These are phyloP conservation scores for Dendronephthya gigantea DNA, from an alignment of 64 coral and sea anemone species.

Conservation along the genomic window DNA sequence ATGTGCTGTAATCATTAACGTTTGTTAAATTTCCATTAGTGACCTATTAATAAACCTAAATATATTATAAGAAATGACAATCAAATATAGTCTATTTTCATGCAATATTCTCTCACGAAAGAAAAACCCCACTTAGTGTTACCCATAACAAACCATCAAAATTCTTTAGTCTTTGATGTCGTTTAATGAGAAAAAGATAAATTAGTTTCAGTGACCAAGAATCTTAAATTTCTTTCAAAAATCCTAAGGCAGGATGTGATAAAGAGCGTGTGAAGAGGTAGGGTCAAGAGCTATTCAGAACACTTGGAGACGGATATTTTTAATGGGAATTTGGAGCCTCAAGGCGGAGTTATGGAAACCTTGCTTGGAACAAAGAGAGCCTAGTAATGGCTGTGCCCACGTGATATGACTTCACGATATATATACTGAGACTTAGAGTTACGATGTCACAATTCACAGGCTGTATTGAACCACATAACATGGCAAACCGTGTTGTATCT, in stretches of 20 bases:
- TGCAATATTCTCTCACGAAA: background rate
- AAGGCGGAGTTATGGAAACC: background rate
- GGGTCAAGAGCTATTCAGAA: background rate
- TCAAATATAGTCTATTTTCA: too few relatives aligned
- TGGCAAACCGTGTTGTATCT: background rate
- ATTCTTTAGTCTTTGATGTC: background rate
- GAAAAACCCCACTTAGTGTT: background rate
- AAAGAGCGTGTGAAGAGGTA: background rate
- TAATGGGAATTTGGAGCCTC: background rate
- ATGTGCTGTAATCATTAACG: too few relatives aligned
- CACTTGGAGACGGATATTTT: background rate
- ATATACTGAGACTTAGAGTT: background rate
- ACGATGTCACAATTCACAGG: background rate
- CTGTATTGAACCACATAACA: background rate
- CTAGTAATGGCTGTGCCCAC: background rate
- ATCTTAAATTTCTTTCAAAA: background rate
- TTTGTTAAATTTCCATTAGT: too few relatives aligned
- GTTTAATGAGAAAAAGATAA: background rate
- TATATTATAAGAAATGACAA: too few relatives aligned
- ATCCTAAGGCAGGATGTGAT: background rate
- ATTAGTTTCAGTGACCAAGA: background rate
- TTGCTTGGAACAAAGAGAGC: background rate
- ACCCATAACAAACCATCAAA: background rate
- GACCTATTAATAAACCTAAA: too few relatives aligned
- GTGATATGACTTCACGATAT: background rate